These are phyloP conservation scores for Galeopterus variegatus DNA, from an alignment of 2,113 vertebrate genomes.

Conservation along the genomic window DNA sequence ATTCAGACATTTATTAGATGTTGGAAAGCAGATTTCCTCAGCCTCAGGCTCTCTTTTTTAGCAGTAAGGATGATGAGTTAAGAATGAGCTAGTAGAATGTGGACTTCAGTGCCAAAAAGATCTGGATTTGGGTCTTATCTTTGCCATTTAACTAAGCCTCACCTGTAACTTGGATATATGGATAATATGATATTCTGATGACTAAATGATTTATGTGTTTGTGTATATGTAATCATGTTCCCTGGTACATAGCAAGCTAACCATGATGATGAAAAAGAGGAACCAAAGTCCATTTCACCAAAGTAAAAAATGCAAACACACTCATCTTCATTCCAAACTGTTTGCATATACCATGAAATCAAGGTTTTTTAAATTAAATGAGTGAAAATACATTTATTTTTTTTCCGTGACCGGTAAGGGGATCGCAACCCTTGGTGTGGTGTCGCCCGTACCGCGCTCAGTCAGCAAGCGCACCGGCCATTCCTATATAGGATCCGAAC, in stretches of 20 bases:
- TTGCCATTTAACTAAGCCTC: conserved; percentile 44
- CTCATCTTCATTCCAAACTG: not conserved
- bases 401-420: too few relatives aligned
- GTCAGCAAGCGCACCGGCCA: too few relatives aligned
- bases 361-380: conserved; percentile 34
- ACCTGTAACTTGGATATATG: not conserved
- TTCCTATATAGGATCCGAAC: too few relatives aligned
- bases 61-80: not conserved
- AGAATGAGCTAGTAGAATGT: not conserved
- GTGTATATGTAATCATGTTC: not conserved
- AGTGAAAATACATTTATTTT: conserved; percentile 30
- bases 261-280: not conserved
- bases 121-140: not conserved
- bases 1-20: not conserved
- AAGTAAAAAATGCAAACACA: conserved; percentile 4
- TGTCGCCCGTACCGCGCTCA: too few relatives aligned
- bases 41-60: not conserved
- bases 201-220: not conserved
- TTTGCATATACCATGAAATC: conserved; percentile 38
- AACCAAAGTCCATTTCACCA: conserved; percentile 41
- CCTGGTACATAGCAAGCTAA: not conserved
- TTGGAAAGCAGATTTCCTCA: not conserved
- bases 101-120: not conserved
- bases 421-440: too few relatives aligned
- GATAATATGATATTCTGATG: conserved; percentile 30